These are phyloP conservation scores for Hoplodrina ambigua DNA, from an alignment of 2,888 invertebrate genomes.

Conservation along the genomic window DNA sequence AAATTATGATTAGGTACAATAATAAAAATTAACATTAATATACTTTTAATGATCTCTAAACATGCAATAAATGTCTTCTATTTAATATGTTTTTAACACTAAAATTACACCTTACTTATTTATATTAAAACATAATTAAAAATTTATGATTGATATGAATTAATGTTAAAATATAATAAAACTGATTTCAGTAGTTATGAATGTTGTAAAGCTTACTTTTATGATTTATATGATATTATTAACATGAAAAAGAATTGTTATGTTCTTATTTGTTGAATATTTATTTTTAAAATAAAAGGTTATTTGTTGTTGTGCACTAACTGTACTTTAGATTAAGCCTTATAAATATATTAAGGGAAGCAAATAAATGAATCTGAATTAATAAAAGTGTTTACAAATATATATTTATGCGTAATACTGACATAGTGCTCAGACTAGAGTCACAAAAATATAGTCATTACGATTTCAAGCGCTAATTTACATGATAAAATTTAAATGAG, in stretches of 20 bases:
- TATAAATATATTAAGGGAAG: not conserved
- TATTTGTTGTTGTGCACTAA: too few relatives aligned
- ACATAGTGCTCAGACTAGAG: constrained; percentile 14
- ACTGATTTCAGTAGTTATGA: too few relatives aligned
- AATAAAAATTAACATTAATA: not conserved
- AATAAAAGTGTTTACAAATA: constrained; percentile 10
- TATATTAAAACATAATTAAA: too few relatives aligned
- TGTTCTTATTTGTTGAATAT: too few relatives aligned
- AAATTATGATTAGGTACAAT: not conserved
- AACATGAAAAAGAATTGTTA: too few relatives aligned
- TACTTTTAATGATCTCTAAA: too few relatives aligned
- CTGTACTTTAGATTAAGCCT: too few relatives aligned
- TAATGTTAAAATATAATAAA: too few relatives aligned
- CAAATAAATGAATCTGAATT: not conserved
- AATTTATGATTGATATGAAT: too few relatives aligned
- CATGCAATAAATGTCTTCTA: not conserved
- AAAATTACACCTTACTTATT: not conserved
- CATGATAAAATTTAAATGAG: constrained; percentile 41
- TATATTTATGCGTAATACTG: constrained; percentile 18
- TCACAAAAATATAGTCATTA: constrained; percentile 38
- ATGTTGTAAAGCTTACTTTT: too few relatives aligned
- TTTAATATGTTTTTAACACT: not conserved
- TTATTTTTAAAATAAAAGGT: too few relatives aligned
- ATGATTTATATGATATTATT: too few relatives aligned
- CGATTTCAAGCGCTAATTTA: constrained; percentile 14